A percentile compares a stretch with the other conserved stretches of the same genome.
Evolutionary conservation across 2,797 vertebrate genomes (phyloP).

Genomic region (Pseudotriccus pelzelni): DNA sequence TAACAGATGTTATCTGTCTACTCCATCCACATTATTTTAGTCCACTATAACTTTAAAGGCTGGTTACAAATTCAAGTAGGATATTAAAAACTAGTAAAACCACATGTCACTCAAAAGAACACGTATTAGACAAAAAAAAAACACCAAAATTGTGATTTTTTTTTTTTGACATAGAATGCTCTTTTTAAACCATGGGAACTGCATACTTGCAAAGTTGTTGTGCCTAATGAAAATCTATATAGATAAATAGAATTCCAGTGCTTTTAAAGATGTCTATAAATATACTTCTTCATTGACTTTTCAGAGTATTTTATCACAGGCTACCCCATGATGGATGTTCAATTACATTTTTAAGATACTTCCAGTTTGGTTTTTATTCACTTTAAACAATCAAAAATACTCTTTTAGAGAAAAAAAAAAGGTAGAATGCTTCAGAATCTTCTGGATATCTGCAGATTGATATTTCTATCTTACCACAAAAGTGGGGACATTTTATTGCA

Average conservation of each 20-base stretch:
- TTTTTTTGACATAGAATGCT: neutral
- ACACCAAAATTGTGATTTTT: accelerated
- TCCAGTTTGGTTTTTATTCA: neutral
- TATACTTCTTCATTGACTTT: neutral
- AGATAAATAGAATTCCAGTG: neutral
- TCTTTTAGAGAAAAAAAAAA: neutral
- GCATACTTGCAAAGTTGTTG: neutral
- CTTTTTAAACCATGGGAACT: neutral
- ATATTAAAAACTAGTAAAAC: neutral
- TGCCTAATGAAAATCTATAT: neutral
- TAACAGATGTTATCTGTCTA: neutral
- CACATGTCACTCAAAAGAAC: neutral
- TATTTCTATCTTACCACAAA: neutral
- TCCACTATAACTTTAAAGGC: neutral
- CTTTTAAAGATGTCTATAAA: neutral
- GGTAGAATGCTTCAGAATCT: neutral
- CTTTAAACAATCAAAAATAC: neutral
- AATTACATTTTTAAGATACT: neutral
- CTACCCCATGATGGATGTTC: neutral
- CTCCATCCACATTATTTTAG: neutral
- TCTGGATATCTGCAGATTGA: neutral
- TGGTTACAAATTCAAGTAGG: neutral
- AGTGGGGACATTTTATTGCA: neutral
- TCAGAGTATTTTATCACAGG: neutral
- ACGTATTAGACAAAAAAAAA: neutral